phyloP scores from a whole-genome alignment of 2,113 vertebrate genomes.

The Columba livia region DNA sequence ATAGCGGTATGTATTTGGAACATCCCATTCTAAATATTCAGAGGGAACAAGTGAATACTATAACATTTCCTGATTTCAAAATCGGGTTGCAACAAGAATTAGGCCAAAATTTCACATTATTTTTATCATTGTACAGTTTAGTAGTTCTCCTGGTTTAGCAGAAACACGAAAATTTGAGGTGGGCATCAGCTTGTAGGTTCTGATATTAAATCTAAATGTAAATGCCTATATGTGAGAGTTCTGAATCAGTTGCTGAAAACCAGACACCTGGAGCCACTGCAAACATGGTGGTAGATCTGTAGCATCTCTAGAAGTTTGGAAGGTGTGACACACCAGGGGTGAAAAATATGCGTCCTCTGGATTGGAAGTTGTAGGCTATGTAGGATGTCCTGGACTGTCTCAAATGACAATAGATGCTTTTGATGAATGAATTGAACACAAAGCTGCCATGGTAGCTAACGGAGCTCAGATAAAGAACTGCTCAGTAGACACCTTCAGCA shows the following conservation, averaged over 20 bases:
- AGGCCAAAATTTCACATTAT: not conserved
- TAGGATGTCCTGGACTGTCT: not conserved
- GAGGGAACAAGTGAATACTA: not conserved
- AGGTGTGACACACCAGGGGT: too few relatives aligned
- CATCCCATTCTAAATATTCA: not conserved
- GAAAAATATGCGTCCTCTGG: not conserved
- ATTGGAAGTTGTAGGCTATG: accelerated
- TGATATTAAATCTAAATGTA: not conserved
- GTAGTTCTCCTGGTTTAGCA: not conserved
- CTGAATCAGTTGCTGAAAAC: not conserved
- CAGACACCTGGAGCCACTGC: not conserved
- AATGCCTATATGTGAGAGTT: not conserved
- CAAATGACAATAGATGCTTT: not conserved
- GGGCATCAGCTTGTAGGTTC: not conserved
- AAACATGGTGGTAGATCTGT: not conserved
- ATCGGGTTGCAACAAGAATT: not conserved
- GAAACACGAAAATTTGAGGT: not conserved
- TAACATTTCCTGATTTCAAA: not conserved
- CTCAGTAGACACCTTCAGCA: not conserved
- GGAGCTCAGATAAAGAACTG: not conserved
- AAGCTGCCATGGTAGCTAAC: accelerated
- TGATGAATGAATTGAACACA: not conserved
- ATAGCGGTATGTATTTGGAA: not conserved
- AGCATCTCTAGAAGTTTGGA: not conserved
- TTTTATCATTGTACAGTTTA: not conserved